phyloP scores from a whole-genome alignment of 2,797 vertebrate genomes.

The Halcyon leucocephala region DNA sequence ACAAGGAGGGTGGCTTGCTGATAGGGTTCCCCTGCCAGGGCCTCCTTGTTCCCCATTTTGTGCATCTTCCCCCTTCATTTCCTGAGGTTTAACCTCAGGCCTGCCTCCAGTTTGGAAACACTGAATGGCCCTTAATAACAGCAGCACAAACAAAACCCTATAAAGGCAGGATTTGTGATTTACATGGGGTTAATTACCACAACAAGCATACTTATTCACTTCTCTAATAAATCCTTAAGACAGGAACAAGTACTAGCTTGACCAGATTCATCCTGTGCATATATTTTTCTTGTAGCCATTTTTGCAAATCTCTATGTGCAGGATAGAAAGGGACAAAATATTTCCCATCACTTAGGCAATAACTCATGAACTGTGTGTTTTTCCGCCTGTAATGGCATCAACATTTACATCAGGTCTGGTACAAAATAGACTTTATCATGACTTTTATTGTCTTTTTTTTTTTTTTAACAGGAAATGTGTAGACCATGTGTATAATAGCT shows the following conservation, averaged over 20 bases:
- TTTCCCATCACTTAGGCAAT: not conserved
- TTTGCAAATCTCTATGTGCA: not conserved
- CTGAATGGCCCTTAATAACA: slow-evolving; percentile 24
- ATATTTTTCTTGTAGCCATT: not conserved
- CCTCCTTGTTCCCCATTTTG: not conserved
- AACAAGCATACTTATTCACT: slow-evolving; percentile 61
- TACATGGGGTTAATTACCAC: slow-evolving; percentile 53
- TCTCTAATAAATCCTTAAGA: slow-evolving; percentile 60
- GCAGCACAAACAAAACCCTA: slow-evolving; percentile 23
- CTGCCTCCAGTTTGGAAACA: slow-evolving; percentile 23
- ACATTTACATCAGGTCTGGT: not conserved
- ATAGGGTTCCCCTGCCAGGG: not conserved
- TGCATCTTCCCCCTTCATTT: not conserved
- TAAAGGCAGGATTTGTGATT: slow-evolving; percentile 39
- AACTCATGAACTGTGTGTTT: not conserved
- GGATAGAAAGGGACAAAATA: not conserved
- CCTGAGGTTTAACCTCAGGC: not conserved
- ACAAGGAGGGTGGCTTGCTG: not conserved
- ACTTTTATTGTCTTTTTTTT: not conserved
- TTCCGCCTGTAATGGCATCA: not conserved
- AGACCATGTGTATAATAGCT: not conserved
- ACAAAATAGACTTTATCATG: not conserved
- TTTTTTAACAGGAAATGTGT: not conserved
- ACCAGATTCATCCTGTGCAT: slow-evolving; percentile 26
- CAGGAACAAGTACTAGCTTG: slow-evolving; percentile 54